Percentiles rank a stretch among this genome's conserved stretches.
These are phyloP conservation scores for Triplophysa yarkandensis DNA, from an alignment of 2,797 vertebrate genomes.

Conservation along the genomic window DNA sequence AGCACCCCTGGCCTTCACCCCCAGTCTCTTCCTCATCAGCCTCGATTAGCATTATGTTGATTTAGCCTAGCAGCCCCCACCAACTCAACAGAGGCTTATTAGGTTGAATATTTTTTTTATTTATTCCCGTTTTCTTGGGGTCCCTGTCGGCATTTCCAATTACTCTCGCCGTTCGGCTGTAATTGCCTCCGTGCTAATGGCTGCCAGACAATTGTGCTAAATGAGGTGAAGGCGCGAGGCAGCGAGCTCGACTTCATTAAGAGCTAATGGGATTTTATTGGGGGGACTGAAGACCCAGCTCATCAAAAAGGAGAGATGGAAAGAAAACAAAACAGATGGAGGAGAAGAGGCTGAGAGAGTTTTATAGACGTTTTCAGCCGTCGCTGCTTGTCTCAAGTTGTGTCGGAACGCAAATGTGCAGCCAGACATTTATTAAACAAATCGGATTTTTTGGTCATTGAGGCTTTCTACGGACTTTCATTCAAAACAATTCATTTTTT, in stretches of 20 bases:
- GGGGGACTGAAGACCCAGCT: conserved; percentile 82
- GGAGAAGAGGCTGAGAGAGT: conserved; percentile 73
- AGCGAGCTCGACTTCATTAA: conserved; percentile 99
- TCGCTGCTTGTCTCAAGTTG: conserved; percentile 54
- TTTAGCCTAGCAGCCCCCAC: conserved; percentile 90
- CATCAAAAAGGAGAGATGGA: conserved; percentile 81
- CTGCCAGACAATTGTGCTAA: conserved; percentile 99
- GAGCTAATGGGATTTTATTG: conserved; percentile 97
- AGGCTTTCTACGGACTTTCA: not conserved
- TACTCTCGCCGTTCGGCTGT: conserved; percentile 99
- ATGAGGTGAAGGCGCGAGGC: conserved; percentile 99
- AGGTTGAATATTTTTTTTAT: conserved; percentile 98
- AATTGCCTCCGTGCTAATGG: conserved; percentile 99
- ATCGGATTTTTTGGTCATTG: not conserved
- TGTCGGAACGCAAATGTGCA: conserved; percentile 25
- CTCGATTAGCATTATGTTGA: conserved; percentile 99
- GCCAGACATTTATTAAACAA: conserved; percentile 35
- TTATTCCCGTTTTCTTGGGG: conserved; percentile 97
- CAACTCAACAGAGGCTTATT: conserved; percentile 93
- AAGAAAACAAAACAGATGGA: conserved; percentile 84
- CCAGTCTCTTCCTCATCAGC: conserved; percentile 71
- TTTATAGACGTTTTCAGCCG: conserved; percentile 59
- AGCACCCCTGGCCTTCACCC: conserved; percentile 62
- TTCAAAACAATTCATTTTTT: not conserved
- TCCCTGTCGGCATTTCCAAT: conserved; percentile 99